Conservation (phyloP, 2,113 vertebrate species). For the Urocynchramus pylzowi region DNA sequence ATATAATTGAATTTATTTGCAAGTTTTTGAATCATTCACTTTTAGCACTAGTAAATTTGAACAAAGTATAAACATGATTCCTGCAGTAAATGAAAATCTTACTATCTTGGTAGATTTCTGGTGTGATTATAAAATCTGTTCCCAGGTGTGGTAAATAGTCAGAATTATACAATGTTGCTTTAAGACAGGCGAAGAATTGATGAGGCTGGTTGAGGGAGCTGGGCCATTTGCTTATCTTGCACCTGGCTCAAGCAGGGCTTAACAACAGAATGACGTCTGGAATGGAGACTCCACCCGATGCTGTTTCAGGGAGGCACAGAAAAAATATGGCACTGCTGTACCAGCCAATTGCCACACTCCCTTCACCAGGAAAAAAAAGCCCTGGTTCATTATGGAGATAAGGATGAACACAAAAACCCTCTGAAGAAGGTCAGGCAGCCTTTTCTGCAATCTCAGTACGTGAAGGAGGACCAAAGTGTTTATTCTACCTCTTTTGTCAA, state of each 20-base stretch:
- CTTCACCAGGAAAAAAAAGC: neutral
- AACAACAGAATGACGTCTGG: neutral
- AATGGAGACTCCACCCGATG: accelerated
- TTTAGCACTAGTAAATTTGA: neutral
- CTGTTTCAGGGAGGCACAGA: neutral
- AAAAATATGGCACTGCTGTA: neutral
- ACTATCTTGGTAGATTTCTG: neutral
- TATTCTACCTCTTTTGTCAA: neutral
- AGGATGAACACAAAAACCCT: neutral
- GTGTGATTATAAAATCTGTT: neutral
- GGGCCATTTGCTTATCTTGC: neutral
- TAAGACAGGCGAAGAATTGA: neutral
- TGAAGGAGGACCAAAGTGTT: neutral
- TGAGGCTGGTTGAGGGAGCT: neutral
- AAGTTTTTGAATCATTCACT: neutral
- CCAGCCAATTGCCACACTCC: neutral
- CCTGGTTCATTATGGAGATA: too few species aligned
- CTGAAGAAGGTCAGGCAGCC: neutral
- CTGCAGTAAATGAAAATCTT: neutral
- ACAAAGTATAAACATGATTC: neutral
- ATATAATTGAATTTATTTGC: neutral
- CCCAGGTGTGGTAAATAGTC: neutral
- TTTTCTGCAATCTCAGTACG: neutral
- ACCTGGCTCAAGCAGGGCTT: neutral
- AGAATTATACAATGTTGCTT: neutral